Evolutionary conservation across 2,888 invertebrate species (phyloP).

Genomic region (Xylota segnis): DNA sequence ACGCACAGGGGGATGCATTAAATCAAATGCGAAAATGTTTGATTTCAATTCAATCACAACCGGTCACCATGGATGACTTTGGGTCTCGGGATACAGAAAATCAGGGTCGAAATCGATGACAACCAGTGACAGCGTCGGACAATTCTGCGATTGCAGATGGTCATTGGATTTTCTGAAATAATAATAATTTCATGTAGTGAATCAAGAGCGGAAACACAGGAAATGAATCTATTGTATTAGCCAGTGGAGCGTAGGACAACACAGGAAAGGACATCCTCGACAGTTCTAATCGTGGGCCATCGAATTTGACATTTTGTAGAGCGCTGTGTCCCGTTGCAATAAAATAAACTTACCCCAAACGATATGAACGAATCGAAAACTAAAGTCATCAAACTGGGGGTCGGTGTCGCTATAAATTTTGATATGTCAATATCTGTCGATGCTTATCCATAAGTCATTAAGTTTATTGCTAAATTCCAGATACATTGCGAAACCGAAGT

Average conservation of each 20-base stretch:
- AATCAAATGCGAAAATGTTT: constrained; percentile 30
- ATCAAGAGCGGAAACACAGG: constrained; percentile 44
- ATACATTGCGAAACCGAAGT: constrained; percentile 6
- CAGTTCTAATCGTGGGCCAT: constrained; percentile 16
- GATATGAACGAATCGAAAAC: not conserved
- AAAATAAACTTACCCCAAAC: constrained; percentile 32
- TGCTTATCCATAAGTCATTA: constrained; percentile 59
- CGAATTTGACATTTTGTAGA: constrained; percentile 5
- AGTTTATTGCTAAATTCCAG: constrained; percentile 43
- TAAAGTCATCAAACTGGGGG: constrained; percentile 35
- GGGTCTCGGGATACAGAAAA: constrained; percentile 1
- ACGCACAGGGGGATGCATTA: constrained; percentile 11
- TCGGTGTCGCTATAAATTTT: constrained; percentile 41
- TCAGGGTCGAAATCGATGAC: constrained; percentile 22
- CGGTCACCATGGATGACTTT: constrained; percentile 7
- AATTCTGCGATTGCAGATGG: constrained; percentile 8
- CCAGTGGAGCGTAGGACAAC: constrained; percentile 10
- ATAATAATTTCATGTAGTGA: constrained; percentile 45
- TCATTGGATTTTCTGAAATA: constrained; percentile 17
- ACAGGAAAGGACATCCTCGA: constrained; percentile 28
- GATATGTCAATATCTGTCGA: constrained; percentile 58
- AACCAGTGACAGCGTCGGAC: constrained; percentile 32
- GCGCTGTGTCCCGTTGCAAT: constrained; percentile 23
- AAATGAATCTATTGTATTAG: constrained; percentile 47
- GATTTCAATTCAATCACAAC: constrained; percentile 27